Evolutionary conservation across 1,140 invertebrate species (phyloP).

Genomic region (Olivierus martensii): DNA sequence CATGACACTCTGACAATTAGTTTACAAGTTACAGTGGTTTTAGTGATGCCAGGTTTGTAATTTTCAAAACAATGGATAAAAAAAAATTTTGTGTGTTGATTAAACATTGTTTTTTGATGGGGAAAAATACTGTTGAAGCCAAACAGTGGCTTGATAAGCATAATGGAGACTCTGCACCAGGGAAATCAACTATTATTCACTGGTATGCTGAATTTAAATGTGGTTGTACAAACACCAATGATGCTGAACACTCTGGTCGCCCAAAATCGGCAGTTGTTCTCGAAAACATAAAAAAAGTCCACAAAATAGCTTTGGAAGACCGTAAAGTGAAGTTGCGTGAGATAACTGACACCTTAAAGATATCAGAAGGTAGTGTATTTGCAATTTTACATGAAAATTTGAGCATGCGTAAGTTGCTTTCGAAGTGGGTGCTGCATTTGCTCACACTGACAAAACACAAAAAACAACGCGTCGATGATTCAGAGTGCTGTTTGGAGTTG

Average conservation of each 20-base stretch:
- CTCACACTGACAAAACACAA: slow-evolving; percentile 1
- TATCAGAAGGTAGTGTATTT: neutral
- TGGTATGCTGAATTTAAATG: too few relatives aligned
- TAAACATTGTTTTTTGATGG: too few relatives aligned
- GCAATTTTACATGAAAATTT: slow-evolving; percentile 8
- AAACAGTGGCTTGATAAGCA: too few relatives aligned
- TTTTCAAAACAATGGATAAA: too few relatives aligned
- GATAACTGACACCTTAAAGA: slow-evolving; percentile 1
- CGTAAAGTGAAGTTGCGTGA: slow-evolving; percentile 3
- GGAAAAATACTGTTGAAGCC: too few relatives aligned
- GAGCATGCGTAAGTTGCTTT: slow-evolving; percentile 1
- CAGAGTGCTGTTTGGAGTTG: neutral
- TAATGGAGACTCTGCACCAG: too few relatives aligned
- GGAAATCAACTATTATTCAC: too few relatives aligned
- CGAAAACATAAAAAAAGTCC: slow-evolving; percentile 1
- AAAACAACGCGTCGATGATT: neutral
- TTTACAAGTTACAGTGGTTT: too few relatives aligned
- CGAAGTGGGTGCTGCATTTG: neutral
- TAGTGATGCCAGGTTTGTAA: too few relatives aligned
- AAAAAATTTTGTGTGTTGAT: too few relatives aligned
- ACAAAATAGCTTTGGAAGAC: slow-evolving; percentile 1
- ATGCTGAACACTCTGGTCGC: neutral
- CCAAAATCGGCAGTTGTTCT: slow-evolving; percentile 2
- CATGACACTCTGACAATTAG: too few relatives aligned
- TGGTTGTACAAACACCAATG: neutral